phyloP scores from a whole-genome alignment of 2,113 vertebrate species.

The Hipposideros armiger region DNA sequence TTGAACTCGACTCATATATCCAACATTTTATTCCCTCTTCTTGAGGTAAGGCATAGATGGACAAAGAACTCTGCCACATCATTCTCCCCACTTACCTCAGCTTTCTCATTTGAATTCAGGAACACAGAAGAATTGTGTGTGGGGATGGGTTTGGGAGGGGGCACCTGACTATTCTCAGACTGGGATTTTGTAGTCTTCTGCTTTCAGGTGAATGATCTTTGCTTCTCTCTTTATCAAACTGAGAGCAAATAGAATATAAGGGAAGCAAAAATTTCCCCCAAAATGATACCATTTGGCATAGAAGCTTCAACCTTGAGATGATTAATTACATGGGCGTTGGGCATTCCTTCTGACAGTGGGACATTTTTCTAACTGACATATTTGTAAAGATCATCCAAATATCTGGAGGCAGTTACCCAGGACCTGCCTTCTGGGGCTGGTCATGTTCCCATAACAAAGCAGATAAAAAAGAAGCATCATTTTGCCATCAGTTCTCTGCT shows the following conservation, averaged over 20 bases:
- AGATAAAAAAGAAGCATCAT: background rate
- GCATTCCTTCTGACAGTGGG: background rate
- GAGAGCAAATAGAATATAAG: background rate
- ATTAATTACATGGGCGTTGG: slow-evolving; percentile 18
- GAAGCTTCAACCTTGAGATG: background rate
- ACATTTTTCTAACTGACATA: background rate
- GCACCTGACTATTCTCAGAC: background rate
- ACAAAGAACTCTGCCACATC: background rate
- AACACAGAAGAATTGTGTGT: background rate
- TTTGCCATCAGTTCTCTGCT: background rate
- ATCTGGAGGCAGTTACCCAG: background rate
- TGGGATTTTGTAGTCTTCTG: background rate
- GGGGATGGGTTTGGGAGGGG: background rate
- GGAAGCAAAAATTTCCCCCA: background rate
- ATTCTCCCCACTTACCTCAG: background rate
- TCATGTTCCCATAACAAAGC: background rate
- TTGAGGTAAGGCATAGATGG: background rate
- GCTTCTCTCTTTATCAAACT: background rate
- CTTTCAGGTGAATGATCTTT: background rate
- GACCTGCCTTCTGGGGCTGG: background rate
- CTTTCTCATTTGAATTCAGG: slow-evolving; percentile 8
- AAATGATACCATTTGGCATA: background rate
- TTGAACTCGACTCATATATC: background rate
- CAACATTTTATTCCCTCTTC: background rate
- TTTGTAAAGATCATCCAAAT: slow-evolving; percentile 32